Evolutionary conservation across 2,888 invertebrate species (phyloP), one percentile per base, ranked within the genome.

Genomic region (Conus canariensis): DNA sequence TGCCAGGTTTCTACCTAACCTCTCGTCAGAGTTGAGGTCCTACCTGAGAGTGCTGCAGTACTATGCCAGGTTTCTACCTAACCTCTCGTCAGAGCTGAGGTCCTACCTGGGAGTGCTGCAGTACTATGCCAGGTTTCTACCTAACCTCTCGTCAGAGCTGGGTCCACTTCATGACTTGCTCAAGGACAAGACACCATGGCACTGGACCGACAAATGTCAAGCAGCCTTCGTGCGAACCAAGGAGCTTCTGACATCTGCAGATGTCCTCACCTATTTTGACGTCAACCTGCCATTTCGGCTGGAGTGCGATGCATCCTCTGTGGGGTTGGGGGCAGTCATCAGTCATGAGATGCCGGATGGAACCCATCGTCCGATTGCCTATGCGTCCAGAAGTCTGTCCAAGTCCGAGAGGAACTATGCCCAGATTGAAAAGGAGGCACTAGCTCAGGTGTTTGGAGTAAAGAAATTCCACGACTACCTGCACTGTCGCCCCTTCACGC

Each of bases 321-420:
- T 88, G 19, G 95, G 95, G n/a, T 90, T 95, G 64, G 95, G 94
- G 74, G 94, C 96, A 64, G 86, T 86, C 19, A 86, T 86, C 45
- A 67, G 67, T 30, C 86, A 93, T 88, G 80, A 86, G 25, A 92
- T 96, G 93, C 91, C 94, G 94, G 64, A 95, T 92, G 95, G 95
- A n/a, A 90, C 92, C 19, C 96, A 96, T 90, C 91, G 94, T 91
- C 96, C 96, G 7, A 96, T 96, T 60, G 94, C 94, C 4, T 96
- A 95, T 92, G 96, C 95, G 0, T 87, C 87, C 7, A 14, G 67
- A 25, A 87, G 80, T n/a, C 87, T 87, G 6, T 30, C 25, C 5
- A 0, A 96, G 95, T 85, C 56, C 95, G 96, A 92, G 90, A 96
- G 19, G 95, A 96, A 88, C 94, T 95, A 91, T 86, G 67, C 86